Evolutionary conservation across 1,140 invertebrate species (phyloP).

Genomic region (Drosophila fuyamai): DNA sequence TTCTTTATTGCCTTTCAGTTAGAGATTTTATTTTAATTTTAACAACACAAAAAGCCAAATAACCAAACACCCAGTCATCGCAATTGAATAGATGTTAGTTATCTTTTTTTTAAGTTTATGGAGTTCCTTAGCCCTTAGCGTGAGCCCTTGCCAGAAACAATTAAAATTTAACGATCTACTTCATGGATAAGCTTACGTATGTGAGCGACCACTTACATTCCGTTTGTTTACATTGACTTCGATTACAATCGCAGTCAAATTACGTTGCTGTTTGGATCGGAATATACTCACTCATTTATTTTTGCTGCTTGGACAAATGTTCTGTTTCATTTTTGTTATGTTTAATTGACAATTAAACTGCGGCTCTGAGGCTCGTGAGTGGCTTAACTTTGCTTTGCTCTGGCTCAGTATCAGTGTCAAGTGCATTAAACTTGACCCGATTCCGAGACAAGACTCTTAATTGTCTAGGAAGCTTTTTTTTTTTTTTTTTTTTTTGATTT

Average conservation of each 20-base stretch:
- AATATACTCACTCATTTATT: conserved; percentile 17
- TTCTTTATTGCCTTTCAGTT: too few species aligned
- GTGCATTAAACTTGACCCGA: conserved; percentile 65
- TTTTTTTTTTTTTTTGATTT: too few species aligned
- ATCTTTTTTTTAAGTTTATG: too few species aligned
- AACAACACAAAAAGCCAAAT: too few species aligned
- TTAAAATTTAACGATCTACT: conserved; percentile 10
- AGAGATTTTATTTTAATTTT: too few species aligned
- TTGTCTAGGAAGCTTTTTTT: conserved; percentile 41
- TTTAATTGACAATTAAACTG: conserved; percentile 22
- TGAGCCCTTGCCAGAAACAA: conserved; percentile 16
- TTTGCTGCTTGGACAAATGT: conserved; percentile 36
- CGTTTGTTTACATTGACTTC: conserved; percentile 40
- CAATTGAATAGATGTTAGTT: too few species aligned
- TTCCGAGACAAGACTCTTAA: conserved; percentile 36
- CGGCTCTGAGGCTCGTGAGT: neutral
- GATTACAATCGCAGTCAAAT: conserved; percentile 28
- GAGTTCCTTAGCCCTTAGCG: too few species aligned
- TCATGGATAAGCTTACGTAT: neutral
- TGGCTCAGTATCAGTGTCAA: conserved; percentile 56
- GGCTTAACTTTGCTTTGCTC: neutral
- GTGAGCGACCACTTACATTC: conserved; percentile 16
- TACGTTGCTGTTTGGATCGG: neutral
- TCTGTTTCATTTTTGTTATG: conserved; percentile 22
- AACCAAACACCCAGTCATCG: too few species aligned